phyloP scores from a whole-genome alignment of 2,888 invertebrate genomes.

The Drosophila koepferae region DNA sequence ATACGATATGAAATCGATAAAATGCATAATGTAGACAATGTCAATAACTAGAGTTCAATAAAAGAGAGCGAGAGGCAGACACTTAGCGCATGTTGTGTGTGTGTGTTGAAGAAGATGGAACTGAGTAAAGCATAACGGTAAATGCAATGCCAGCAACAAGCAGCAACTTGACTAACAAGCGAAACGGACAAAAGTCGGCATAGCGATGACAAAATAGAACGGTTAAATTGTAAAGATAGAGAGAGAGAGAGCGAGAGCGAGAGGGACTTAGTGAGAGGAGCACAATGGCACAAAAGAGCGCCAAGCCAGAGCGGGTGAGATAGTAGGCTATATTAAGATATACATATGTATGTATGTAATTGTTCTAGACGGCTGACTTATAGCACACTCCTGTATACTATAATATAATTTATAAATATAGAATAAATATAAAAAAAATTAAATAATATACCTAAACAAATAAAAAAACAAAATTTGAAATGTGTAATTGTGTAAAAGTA shows the following conservation, averaged over 20 bases:
- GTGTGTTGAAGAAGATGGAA: slow-evolving; percentile 25
- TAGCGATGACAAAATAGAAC: slow-evolving; percentile 15
- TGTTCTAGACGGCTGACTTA: slow-evolving; percentile 33
- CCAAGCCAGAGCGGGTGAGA: slow-evolving; percentile 14
- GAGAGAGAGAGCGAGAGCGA: neutral
- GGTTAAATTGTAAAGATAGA: neutral
- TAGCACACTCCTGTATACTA: neutral
- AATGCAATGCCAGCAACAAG: slow-evolving; percentile 36
- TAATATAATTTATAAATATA: slow-evolving; percentile 15
- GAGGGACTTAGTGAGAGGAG: neutral
- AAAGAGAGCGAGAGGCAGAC: neutral
- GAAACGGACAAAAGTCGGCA: slow-evolving; percentile 35
- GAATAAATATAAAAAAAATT: slow-evolving; percentile 2
- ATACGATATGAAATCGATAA: slow-evolving; percentile 58
- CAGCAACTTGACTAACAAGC: slow-evolving; percentile 32
- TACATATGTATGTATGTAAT: slow-evolving; percentile 35
- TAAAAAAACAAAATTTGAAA: neutral
- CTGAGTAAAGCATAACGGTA: slow-evolving; percentile 44
- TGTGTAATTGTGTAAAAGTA: neutral
- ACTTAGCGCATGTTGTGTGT: neutral
- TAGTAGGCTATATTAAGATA: slow-evolving; percentile 57
- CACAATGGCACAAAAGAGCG: neutral
- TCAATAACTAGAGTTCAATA: slow-evolving; percentile 39
- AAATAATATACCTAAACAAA: slow-evolving; percentile 5
- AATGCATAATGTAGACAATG: slow-evolving; percentile 52